These are phyloP conservation scores for Lepus americanus DNA, from an alignment of 2,113 vertebrate genomes.

Conservation along the genomic window DNA sequence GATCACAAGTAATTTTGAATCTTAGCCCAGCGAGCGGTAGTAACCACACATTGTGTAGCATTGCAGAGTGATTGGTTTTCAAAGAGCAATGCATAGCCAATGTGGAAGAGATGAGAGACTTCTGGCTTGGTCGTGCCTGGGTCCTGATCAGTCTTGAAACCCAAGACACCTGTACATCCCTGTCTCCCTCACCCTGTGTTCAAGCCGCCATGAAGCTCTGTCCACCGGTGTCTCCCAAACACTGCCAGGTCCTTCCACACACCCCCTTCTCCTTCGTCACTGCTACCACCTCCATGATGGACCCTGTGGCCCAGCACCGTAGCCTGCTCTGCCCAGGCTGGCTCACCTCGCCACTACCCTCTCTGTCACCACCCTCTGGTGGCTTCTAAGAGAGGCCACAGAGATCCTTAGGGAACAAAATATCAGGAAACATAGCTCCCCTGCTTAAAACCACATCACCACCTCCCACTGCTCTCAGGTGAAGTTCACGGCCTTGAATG, in stretches of 20 bases:
- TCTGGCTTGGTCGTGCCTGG: neutral
- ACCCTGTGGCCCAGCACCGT: neutral
- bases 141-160: neutral
- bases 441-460: neutral
- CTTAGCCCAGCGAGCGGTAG: neutral
- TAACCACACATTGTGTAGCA: neutral
- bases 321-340: neutral
- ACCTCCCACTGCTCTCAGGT: neutral
- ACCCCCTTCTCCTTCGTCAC: neutral
- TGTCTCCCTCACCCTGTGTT: neutral
- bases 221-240: neutral
- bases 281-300: neutral
- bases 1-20: neutral
- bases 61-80: neutral
- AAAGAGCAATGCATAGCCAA: neutral
- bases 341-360: neutral
- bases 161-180: too few relatives aligned
- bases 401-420: neutral
- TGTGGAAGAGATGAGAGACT: neutral
- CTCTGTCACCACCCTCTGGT: too few relatives aligned
- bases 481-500: neutral
- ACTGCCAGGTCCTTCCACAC: accelerated
- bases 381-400: neutral
- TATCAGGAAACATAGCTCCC: too few relatives aligned
- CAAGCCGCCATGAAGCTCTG: too few relatives aligned